A percentile compares a stretch with the other conserved stretches of the same genome.
Conservation (phyloP, 2,113 vertebrate genomes). For the Crotalus horridus region DNA sequence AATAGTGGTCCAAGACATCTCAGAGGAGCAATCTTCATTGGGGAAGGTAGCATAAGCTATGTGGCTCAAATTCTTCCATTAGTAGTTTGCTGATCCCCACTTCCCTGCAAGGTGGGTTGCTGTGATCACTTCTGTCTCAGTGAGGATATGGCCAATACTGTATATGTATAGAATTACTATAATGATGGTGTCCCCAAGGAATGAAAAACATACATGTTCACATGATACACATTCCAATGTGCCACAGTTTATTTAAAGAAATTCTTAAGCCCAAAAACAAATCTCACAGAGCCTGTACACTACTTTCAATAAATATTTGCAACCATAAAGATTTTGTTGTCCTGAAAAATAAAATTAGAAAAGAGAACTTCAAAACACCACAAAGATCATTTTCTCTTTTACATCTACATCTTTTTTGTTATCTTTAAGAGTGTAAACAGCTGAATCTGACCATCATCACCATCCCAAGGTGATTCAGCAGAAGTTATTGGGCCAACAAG, state of each 20-base stretch:
- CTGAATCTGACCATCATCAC: too few species aligned
- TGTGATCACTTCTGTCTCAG: not conserved
- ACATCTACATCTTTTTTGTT: not conserved
- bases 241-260: conserved; percentile 38
- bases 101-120: not conserved
- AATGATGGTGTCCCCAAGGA: not conserved
- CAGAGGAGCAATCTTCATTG: not conserved
- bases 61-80: not conserved
- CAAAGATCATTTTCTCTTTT: not conserved
- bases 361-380: not conserved
- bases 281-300: conserved; percentile 12
- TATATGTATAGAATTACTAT: not conserved
- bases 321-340: not conserved
- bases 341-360: conserved; percentile 10
- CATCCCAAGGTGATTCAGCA: not conserved
- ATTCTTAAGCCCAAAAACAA: conserved; percentile 19
- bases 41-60: not conserved
- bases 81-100: not conserved
- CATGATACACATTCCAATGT: not conserved
- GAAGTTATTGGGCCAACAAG: not conserved
- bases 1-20: not conserved
- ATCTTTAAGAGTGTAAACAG: conserved; percentile 7
- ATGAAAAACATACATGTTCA: not conserved
- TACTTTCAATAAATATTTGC: conserved; percentile 54
- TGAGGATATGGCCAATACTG: not conserved